Base-by-base conservation (phyloP, 2,113 vertebrate species). In the Cyprinodon tularosa region DNA sequence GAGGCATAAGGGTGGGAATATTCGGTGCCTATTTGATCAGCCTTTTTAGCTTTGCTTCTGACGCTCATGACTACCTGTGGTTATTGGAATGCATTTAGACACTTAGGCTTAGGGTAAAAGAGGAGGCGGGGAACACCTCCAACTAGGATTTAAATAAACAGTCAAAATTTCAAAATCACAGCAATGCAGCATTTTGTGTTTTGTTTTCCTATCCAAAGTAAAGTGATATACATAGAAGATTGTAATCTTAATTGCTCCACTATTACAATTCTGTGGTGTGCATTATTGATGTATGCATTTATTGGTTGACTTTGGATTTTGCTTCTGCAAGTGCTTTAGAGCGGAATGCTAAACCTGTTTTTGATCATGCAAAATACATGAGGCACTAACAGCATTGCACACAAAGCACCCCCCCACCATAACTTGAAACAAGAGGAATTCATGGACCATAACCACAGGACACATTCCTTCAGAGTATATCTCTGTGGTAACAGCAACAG, bases 381-480 rank as follows among this genome's bases (percentile, higher is more conserved):
- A 72, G 83, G 74, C 77, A 89, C 86, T 66, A 77, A 67, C 85
- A 81, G 78, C 50, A 81, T 74, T 65, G 74, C 69, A 84, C 83
- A 91, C 82, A 90, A 92, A 85, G 39, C 29, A 40, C 66, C 72
- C 64, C 72, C 29, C 22, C 17, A 7, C 40, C 68, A 53, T 79
- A 85, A 78, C 84, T 89, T 60, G 71, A 71, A 82, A 86, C 83
- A 83, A 82, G 78, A 85, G 73, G 65, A 88, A 80, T 85, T 89
- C 88, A 88, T 90, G 87, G 80, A 86, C 81, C 73, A 53, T 75
- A 86, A 71, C 84, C 67, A 64, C 84, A 81, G 90, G 89, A 82
- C 70, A 59, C 91, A 93, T 93, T 94, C 92, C 86, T 91, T 86
- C 81, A 65, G 53, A 71, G 61, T 12, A 6, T 36, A 68, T 93